Percentiles rank a stretch among this genome's conserved stretches.
Conservation (phyloP, 2,113 vertebrate genomes). For the Pelusios castaneus region DNA sequence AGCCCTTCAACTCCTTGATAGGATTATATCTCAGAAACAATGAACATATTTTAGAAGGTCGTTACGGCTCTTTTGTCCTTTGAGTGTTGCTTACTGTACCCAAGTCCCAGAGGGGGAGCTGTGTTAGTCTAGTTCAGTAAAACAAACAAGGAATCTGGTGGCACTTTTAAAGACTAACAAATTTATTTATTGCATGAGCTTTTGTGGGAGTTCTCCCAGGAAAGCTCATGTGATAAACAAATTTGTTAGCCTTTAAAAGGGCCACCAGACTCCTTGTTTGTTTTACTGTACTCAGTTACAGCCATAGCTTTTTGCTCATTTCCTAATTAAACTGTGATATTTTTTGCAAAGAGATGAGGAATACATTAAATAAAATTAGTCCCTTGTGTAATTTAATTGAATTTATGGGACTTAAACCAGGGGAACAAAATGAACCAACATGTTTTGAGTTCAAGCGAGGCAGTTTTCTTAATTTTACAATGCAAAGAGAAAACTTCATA, state of each 20-base stretch:
- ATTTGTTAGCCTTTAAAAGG: too few relatives aligned
- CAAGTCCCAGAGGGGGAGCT: too few relatives aligned
- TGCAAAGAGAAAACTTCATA: not conserved
- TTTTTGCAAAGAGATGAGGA: not conserved
- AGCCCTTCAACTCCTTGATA: not conserved
- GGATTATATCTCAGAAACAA: not conserved
- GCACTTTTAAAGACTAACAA: too few relatives aligned
- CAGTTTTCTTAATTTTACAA: not conserved
- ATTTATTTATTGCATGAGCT: too few relatives aligned
- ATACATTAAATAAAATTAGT: not conserved
- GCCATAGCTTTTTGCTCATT: not conserved
- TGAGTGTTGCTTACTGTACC: not conserved
- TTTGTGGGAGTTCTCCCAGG: too few relatives aligned
- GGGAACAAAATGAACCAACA: not conserved
- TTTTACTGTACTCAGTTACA: too few relatives aligned
- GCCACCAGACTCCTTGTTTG: too few relatives aligned
- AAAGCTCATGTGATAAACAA: too few relatives aligned
- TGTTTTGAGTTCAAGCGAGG: not conserved
- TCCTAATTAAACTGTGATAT: not conserved
- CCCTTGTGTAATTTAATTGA: not conserved
- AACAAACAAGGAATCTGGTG: too few relatives aligned
- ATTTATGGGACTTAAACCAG: not conserved
- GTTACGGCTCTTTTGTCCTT: not conserved
- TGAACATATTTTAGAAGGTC: not conserved
- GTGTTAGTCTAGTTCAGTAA: too few relatives aligned